Base-by-base conservation (phyloP, 2,888 invertebrate species). In the Cosmia pyralina region DNA sequence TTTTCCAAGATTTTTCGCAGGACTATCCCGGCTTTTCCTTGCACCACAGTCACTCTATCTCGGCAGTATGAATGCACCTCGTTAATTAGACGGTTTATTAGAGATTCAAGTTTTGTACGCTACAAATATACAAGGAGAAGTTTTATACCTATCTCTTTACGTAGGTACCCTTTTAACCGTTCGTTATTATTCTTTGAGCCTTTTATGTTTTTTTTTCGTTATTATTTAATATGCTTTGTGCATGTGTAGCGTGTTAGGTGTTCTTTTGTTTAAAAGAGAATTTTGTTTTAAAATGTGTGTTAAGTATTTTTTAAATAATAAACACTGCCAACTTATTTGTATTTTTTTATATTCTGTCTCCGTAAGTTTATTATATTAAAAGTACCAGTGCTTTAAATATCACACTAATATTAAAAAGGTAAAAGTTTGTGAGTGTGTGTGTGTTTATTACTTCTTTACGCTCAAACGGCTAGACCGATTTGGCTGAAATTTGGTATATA, bases 41-140 rank as follows among this genome's bases (percentile, higher is more conserved):
- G 0, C 75, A 82, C 73, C 83, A 85, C 88, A 82, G 89, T 69
- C 75, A 75, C 88, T 78, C 73, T 81, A 85, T 58, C 75, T 77
- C 80, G 81, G 82, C 87, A 87, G 87, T 85, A 88, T 90, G 93
- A 93, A 93, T 92, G 90, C 91, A 88, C 88, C 90, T 90, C 92
- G 93, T 94, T 94, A 95, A 95, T 95, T 95, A 94, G 94, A 90
- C 92, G 92, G 93, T 92, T 93, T 94, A 94, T 94, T 94, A 92
- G 91, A 85, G 90, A 92, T 92, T 92, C 92, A 92, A 94, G 92
- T 90, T 90, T 89, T 87, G 88, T 87, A 63, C 78, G 72, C 74
- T 77, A 85, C 84, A 84, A 78, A 88, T 83, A 86, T 84, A 77
- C 71, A 77, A 87, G 70, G 41, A 75, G 62, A 65, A 63, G 68